phyloP scores from a whole-genome alignment of 2,797 vertebrate genomes.

The Macroramphosus scolopax region DNA sequence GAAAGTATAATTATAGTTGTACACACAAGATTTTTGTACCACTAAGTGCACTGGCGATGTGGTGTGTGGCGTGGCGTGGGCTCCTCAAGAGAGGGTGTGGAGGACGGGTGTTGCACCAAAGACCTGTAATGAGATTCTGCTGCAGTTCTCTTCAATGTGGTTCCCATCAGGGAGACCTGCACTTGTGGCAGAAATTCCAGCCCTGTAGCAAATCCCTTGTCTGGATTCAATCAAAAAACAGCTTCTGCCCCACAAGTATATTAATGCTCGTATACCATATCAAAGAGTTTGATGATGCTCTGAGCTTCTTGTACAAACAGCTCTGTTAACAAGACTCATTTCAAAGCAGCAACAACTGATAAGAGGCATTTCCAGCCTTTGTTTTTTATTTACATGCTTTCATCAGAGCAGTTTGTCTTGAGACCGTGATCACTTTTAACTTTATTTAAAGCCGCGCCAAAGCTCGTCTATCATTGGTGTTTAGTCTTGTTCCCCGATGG shows the following conservation, averaged over 20 bases:
- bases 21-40: conserved; percentile 16
- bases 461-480: conserved; percentile 26
- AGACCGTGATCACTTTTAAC: conserved; percentile 15
- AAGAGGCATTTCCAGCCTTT: conserved; percentile 23
- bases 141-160: conserved; percentile 64
- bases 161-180: conserved; percentile 76
- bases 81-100: conserved; percentile 42
- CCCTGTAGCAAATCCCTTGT: conserved; percentile 63
- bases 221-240: conserved; percentile 76
- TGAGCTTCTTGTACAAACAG: conserved; percentile 27
- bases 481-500: conserved; percentile 3
- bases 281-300: conserved; percentile 44
- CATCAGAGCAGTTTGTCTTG: not conserved
- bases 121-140: conserved; percentile 61
- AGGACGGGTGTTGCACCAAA: conserved; percentile 42
- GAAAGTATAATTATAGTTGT: conserved; percentile 31
- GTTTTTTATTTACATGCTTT: too few relatives aligned
- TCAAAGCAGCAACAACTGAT: not conserved
- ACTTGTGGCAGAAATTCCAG: conserved; percentile 78
- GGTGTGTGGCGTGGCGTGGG: conserved; percentile 16
- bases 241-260: conserved; percentile 53
- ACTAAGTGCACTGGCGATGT: conserved; percentile 9
- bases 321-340: conserved; percentile 9
- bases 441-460: conserved; percentile 22
- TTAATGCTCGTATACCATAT: conserved; percentile 23